Percentiles rank a stretch among this genome's conserved stretches.
Evolutionary conservation across 64 coral and sea anemone genomes (phyloP).

Genomic region (Montipora cactus): DNA sequence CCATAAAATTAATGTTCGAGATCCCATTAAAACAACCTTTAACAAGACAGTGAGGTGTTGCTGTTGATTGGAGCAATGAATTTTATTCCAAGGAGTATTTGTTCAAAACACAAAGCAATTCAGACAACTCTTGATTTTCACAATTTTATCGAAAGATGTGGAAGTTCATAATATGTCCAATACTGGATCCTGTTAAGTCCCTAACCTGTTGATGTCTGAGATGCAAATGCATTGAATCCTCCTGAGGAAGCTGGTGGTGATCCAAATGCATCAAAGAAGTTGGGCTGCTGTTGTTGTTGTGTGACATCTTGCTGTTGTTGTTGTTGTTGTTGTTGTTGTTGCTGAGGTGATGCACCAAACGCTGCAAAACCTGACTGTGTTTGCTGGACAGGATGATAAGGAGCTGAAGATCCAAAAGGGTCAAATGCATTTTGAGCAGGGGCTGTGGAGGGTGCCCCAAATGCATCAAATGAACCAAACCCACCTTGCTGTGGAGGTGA

Average conservation of each 20-base stretch:
- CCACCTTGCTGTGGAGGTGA: constrained; percentile 54
- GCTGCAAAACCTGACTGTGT: constrained; percentile 70
- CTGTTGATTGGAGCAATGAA: no score
- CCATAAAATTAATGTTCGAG: no score
- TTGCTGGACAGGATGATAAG: constrained; percentile 33
- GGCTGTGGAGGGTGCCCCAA: constrained; percentile 50
- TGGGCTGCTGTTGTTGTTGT: constrained; percentile 46
- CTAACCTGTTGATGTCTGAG: constrained; percentile 65
- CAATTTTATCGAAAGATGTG: no score
- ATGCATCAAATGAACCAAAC: constrained; percentile 76
- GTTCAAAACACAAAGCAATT: no score
- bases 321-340: constrained; percentile 41
- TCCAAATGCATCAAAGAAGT: constrained; percentile 72
- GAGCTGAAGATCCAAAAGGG: constrained; percentile 53
- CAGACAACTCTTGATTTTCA: no score
- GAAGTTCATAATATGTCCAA: no score
- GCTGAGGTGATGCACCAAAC: constrained; percentile 46
- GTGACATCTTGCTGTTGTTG: constrained; percentile 28
- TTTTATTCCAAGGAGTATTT: no score
- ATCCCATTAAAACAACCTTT: no score
- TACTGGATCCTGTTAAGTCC: no score
- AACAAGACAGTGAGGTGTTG: no score
- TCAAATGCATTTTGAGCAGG: constrained; percentile 63
- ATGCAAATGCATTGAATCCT: constrained; percentile 76
- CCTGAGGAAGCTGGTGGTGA: constrained; percentile 55